Percentiles rank a stretch among this genome's conserved stretches.
phyloP scores from a whole-genome alignment of 2,888 invertebrate species.

The Eubasilissa splendida region DNA sequence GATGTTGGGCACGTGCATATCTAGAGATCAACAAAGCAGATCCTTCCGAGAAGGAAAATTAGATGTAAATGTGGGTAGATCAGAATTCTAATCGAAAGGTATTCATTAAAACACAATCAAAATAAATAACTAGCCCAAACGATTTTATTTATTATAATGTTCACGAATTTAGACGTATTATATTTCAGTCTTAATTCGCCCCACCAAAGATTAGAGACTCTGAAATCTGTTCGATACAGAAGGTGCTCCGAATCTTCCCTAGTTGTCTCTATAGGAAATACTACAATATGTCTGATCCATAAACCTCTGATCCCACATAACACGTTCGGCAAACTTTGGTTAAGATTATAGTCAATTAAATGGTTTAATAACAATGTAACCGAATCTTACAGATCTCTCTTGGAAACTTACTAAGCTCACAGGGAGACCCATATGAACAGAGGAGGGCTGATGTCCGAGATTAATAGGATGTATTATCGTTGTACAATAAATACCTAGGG shows the following conservation, averaged over 20 bases:
- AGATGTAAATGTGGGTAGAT: no score
- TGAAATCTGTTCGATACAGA: constrained; percentile 46
- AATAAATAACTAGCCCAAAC: not conserved
- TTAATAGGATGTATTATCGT: constrained; percentile 18
- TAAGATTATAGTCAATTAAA: constrained; percentile 57
- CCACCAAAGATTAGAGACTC: constrained; percentile 2
- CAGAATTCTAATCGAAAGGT: no score
- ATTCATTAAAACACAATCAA: not conserved
- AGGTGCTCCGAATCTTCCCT: constrained; percentile 33
- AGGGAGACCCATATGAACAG: constrained; percentile 24
- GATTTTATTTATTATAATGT: no score
- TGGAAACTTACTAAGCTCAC: constrained; percentile 48
- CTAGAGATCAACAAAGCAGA: no score
- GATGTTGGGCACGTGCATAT: no score
- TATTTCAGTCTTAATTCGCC: not conserved
- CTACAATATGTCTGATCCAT: constrained; percentile 49
- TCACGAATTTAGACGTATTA: no score
- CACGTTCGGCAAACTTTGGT: constrained; percentile 52
- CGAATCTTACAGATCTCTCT: constrained; percentile 48
- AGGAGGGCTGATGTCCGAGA: constrained; percentile 40
- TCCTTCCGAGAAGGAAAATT: no score
- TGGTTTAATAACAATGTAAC: constrained; percentile 58
- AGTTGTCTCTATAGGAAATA: constrained; percentile 38
- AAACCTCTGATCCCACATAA: constrained; percentile 50
- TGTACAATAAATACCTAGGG: no score